Percentiles rank a stretch among this genome's conserved stretches.
phyloP scores from a whole-genome alignment of 2,888 invertebrate species.

The Dyspetes luteomarginatus region DNA sequence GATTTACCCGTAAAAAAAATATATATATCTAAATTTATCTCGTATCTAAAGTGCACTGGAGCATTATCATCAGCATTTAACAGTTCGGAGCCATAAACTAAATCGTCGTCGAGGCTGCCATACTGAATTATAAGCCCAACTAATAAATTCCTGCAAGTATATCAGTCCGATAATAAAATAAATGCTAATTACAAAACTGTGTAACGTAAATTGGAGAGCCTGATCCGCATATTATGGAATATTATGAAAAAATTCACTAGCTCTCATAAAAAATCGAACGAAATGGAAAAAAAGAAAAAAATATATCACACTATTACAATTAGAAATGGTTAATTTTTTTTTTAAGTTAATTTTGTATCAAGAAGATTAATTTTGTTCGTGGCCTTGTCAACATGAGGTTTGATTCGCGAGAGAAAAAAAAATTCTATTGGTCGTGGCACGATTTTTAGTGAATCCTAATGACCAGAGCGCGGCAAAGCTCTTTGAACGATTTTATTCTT shows the following conservation, averaged over 20 bases:
- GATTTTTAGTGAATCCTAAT: not conserved
- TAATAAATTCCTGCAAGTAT: slow-evolving; percentile 28
- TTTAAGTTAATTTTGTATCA: too few species aligned
- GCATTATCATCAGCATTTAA: slow-evolving; percentile 52
- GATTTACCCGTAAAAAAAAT: slow-evolving; percentile 31
- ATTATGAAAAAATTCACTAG: too few species aligned
- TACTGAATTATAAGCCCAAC: slow-evolving; percentile 26
- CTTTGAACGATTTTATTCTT: slow-evolving; percentile 53
- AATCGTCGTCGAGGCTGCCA: slow-evolving; percentile 24
- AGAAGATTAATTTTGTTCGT: too few species aligned
- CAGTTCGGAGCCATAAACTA: slow-evolving; percentile 56
- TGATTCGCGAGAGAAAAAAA: not conserved
- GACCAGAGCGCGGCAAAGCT: slow-evolving; percentile 28
- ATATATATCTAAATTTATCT: not conserved
- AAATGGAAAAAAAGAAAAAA: too few species aligned
- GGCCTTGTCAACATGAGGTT: too few species aligned
- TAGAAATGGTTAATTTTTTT: not conserved
- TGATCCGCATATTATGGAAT: not conserved
- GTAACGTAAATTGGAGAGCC: not conserved
- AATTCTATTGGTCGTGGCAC: slow-evolving; percentile 1
- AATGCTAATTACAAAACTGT: not conserved
- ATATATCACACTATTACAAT: too few species aligned
- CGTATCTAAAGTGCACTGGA: not conserved
- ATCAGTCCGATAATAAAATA: slow-evolving; percentile 18
- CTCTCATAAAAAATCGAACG: too few species aligned